Evolutionary conservation across 2,888 invertebrate genomes (phyloP).

Genomic region (Drosophila peninsularis): DNA sequence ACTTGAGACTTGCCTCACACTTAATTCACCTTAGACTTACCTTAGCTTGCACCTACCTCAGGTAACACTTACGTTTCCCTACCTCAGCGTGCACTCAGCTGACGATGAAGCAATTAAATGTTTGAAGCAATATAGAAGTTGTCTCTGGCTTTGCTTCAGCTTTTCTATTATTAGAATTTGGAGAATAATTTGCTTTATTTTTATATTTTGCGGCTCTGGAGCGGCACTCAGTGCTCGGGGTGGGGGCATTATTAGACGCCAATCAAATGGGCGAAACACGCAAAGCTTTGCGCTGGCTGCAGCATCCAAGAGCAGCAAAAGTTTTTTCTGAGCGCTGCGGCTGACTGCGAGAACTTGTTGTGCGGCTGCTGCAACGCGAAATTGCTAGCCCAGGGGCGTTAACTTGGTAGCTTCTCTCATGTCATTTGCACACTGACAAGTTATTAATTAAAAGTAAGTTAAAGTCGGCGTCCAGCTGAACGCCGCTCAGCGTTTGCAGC

Average conservation of each 20-base stretch:
- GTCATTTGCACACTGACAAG: constrained; percentile 82
- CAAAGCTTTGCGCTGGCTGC: constrained; percentile 9
- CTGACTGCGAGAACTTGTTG: constrained; percentile 2
- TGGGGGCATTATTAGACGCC: constrained; percentile 12
- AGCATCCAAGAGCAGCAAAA: constrained; percentile 9
- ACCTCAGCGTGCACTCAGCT: not conserved
- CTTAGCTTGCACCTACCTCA: too few species aligned
- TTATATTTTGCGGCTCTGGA: not conserved
- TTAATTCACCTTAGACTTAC: too few species aligned
- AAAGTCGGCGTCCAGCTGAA: constrained; percentile 34
- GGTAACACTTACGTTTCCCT: not conserved
- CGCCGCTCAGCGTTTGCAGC: constrained; percentile 8
- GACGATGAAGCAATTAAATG: not conserved
- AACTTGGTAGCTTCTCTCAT: constrained; percentile 72
- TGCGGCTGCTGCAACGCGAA: constrained; percentile 28
- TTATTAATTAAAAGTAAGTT: constrained; percentile 79
- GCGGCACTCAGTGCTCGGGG: not conserved
- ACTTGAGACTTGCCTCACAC: too few species aligned
- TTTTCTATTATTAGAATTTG: constrained; percentile 6
- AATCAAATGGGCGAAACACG: constrained; percentile 19
- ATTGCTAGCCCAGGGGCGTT: constrained; percentile 73
- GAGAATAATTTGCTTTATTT: constrained; percentile 1
- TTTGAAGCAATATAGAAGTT: not conserved
- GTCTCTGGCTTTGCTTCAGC: not conserved
- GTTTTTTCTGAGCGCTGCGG: constrained; percentile 11